Percentiles rank a stretch among this genome's conserved stretches.
phyloP scores from a whole-genome alignment of 2,113 vertebrate genomes.

The Oryzias woworae region DNA sequence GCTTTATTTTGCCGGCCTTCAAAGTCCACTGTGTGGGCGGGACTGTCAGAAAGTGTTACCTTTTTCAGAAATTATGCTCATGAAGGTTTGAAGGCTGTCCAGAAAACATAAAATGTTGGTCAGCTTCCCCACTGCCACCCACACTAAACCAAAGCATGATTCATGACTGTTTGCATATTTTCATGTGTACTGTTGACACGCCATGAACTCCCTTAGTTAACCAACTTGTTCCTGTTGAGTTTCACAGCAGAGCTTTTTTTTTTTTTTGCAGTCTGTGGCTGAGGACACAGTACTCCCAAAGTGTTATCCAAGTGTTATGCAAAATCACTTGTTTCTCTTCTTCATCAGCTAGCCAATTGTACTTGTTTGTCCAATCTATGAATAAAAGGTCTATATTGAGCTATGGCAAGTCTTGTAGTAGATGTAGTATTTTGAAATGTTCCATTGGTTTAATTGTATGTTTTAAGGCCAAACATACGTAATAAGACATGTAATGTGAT shows the following conservation, averaged over 20 bases:
- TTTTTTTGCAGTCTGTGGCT: background rate
- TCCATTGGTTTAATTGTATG: no score
- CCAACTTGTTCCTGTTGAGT: constrained; percentile 3
- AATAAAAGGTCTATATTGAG: no score
- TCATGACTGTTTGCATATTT: constrained; percentile 17
- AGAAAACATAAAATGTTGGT: constrained; percentile 45
- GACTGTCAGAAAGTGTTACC: constrained; percentile 56
- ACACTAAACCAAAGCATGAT: constrained; percentile 16
- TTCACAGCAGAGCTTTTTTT: constrained; percentile 1
- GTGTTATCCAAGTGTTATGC: no score
- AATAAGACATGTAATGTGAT: no score
- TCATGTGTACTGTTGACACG: constrained; percentile 16
- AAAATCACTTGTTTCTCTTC: no score
- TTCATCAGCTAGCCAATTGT: no score
- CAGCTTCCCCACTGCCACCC: constrained; percentile 29
- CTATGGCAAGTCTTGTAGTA: no score
- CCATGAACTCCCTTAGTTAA: constrained; percentile 10
- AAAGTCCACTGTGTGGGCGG: constrained; percentile 46
- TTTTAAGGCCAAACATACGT: no score
- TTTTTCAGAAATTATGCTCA: constrained; percentile 38
- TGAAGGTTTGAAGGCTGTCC: constrained; percentile 53
- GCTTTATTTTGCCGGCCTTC: constrained; percentile 32
- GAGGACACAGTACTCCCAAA: no score
- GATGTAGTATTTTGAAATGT: no score
- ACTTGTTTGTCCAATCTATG: no score